Evolutionary conservation across 2,888 invertebrate species (phyloP), one percentile per base, ranked within the genome.

Genomic region (Harmothoe impar): DNA sequence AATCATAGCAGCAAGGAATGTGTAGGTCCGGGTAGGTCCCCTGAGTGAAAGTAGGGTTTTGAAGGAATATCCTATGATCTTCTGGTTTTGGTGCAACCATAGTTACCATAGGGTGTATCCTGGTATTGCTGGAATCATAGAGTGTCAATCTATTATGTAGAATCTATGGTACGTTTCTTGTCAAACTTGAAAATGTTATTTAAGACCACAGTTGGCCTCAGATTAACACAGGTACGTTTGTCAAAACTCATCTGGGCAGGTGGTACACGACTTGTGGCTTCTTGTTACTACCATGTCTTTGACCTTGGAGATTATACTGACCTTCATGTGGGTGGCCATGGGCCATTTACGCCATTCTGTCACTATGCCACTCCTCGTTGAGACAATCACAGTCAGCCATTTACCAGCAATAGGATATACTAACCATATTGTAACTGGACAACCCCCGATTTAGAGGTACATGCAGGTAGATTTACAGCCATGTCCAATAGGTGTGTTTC

Each of bases 381-480:
- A 7, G 72, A 3, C 72, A 72, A 5, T 29, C 72, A 72, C 72
- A 62, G 25, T 43, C 43, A 3, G 43, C 43, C 43, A 7, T 43
- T 43, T 43, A 43, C 3, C 72, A 72, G 5, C 72, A 29, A 25
- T 7, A 15, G 25, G 17, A 25, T 20, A 5, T 23, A 23, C 20
- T 43, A 0, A 43, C 20, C 43, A 81, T 43, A 43, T 43, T 81
- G 81, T 43, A 81, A 81, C 3, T 23, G 81, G 35, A n/a, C 81
- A 81, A 0, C 12, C 43, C 43, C 35, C 43, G 25, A 77, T 77
- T 77, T 77, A 77, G 17, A 29, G n/a, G 31, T 25, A 17, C 5
- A 81, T 81, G 35, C 43, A 81, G 81, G 81, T 81, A 81, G 81
- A 33, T 81, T 81, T 43, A 43, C n/a, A n/a, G 43, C 43, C 43